Percentiles rank a stretch among this genome's conserved stretches.
Evolutionary conservation across 2,113 vertebrate genomes (phyloP).

Genomic region (Solea solea): DNA sequence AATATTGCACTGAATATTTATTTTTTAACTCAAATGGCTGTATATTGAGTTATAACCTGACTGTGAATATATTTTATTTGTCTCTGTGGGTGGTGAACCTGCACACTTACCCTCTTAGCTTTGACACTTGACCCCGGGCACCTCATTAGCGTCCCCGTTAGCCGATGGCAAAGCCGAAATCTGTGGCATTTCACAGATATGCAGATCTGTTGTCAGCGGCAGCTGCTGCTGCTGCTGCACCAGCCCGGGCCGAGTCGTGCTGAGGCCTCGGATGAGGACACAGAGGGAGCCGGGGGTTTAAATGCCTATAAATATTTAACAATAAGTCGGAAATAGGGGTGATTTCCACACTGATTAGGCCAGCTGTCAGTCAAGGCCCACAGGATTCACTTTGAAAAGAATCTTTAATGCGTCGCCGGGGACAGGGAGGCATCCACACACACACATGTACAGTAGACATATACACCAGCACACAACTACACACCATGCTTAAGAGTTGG

Average conservation of each 20-base stretch:
- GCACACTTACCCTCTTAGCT: constrained; percentile 13
- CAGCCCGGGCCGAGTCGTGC: constrained; percentile 5
- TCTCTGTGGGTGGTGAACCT: constrained; percentile 27
- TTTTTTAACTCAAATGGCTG: no score
- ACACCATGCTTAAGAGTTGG: constrained; percentile 29
- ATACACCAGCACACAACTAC: constrained; percentile 1
- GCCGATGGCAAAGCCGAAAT: constrained; percentile 22
- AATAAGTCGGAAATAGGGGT: constrained; percentile 43
- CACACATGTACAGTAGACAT: neutral
- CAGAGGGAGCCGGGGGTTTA: constrained; percentile 35
- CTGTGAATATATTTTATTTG: neutral
- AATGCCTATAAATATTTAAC: constrained; percentile 70
- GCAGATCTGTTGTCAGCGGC: constrained; percentile 42
- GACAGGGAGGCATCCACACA: neutral
- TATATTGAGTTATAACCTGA: no score
- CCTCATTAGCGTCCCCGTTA: constrained; percentile 53
- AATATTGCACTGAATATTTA: no score
- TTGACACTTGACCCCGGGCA: constrained; percentile 31
- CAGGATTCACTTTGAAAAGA: constrained; percentile 31
- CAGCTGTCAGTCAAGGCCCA: constrained; percentile 54
- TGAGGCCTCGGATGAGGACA: constrained; percentile 8
- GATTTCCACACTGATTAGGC: constrained; percentile 51
- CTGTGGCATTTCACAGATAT: constrained; percentile 45
- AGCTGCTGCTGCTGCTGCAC: constrained; percentile 43
- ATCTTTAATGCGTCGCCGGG: neutral